Evolutionary conservation across 2,113 vertebrate genomes (phyloP).

Genomic region (Carassius carassius): DNA sequence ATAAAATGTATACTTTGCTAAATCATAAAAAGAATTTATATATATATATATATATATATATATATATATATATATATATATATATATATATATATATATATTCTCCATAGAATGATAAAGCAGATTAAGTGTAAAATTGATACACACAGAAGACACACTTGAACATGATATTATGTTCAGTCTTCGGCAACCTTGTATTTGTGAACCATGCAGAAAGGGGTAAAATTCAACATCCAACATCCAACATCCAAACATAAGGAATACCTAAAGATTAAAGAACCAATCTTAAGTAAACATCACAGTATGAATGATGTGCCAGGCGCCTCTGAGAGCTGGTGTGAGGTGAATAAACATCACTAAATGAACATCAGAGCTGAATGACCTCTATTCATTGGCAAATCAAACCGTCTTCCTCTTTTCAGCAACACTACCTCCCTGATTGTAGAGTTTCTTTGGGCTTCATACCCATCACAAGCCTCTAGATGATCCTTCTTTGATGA

Average conservation of each 20-base stretch:
- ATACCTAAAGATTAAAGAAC: slow-evolving; percentile 20
- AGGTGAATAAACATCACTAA: slow-evolving; percentile 52
- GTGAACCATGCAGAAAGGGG: not conserved
- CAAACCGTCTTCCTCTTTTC: slow-evolving; percentile 53
- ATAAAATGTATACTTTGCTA: not conserved
- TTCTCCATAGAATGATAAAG: not conserved
- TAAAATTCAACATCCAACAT: not conserved
- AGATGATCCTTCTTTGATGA: slow-evolving; percentile 64
- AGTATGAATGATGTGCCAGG: slow-evolving; percentile 19
- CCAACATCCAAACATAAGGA: slow-evolving; percentile 3
- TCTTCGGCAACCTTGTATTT: not conserved
- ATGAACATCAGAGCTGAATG: slow-evolving; percentile 46
- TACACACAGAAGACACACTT: not conserved
- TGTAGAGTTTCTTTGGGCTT: slow-evolving; percentile 13
- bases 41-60: too few species aligned
- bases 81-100: too few species aligned
- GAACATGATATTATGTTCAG: not conserved
- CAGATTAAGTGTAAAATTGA: not conserved
- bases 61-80: too few species aligned
- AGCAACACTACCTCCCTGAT: slow-evolving; percentile 31
- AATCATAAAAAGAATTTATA: too few species aligned
- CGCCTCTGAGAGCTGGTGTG: slow-evolving; percentile 51
- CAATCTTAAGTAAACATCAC: slow-evolving; percentile 26
- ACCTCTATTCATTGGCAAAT: slow-evolving; percentile 57
- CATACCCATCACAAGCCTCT: slow-evolving; percentile 45